phyloP scores from a whole-genome alignment of 2,113 vertebrate species.

The Dolichallabes microphthalmus region DNA sequence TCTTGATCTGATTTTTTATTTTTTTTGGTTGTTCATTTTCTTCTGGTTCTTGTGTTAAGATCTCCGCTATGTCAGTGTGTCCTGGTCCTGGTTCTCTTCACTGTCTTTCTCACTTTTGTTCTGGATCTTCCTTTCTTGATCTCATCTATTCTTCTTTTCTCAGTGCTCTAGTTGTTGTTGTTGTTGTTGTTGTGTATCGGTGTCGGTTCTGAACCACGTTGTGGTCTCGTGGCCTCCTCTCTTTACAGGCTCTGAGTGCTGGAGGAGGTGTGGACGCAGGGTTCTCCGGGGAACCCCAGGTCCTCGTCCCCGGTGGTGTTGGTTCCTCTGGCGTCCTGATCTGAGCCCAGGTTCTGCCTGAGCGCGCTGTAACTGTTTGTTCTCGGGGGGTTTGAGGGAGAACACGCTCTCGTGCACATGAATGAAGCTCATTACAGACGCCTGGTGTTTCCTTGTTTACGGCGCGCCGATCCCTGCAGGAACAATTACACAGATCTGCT shows the following conservation, averaged over 20 bases:
- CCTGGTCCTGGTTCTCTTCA: not conserved
- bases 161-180: not conserved
- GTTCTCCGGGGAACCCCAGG: not conserved
- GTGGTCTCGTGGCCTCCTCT: not conserved
- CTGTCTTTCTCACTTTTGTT: not conserved
- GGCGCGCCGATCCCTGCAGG: slow-evolving; percentile 32
- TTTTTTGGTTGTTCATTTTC: not conserved
- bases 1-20: not conserved
- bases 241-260: not conserved
- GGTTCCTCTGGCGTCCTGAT: not conserved
- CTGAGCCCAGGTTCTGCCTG: not conserved
- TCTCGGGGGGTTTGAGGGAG: not conserved
- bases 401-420: slow-evolving; percentile 21
- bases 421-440: slow-evolving; percentile 29
- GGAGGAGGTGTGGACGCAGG: not conserved
- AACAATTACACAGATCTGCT: slow-evolving; percentile 47
- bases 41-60: not conserved
- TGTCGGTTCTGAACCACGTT: not conserved
- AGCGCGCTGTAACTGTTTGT: not conserved
- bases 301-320: not conserved
- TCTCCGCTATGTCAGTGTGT: not conserved
- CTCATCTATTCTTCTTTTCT: not conserved
- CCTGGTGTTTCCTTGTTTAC: slow-evolving; percentile 40
- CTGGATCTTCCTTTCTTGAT: not conserved
- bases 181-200: not conserved